A percentile compares a stretch with the other conserved stretches of the same genome.
phyloP scores from a whole-genome alignment of 2,113 vertebrate genomes.

The Rhinopomastus cyanomelas region DNA sequence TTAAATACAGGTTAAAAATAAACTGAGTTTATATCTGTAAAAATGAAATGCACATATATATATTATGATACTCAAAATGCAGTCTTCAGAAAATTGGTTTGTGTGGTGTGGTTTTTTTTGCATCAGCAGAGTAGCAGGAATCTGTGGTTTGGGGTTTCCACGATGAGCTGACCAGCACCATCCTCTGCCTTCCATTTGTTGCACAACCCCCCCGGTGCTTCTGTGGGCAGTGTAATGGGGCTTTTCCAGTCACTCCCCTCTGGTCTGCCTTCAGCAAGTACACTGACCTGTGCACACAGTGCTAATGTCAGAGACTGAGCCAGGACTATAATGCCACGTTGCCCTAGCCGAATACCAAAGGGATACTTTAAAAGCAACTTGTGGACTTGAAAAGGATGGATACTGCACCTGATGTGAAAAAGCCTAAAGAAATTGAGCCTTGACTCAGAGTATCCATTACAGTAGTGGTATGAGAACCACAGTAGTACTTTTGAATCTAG shows the following conservation, averaged over 20 bases:
- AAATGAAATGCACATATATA: conserved; percentile 78
- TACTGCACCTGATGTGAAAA: neutral
- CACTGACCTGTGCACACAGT: neutral
- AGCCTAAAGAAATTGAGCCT: neutral
- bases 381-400: neutral
- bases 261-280: neutral
- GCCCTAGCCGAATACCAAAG: neutral
- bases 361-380: neutral
- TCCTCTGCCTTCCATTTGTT: conserved; percentile 9
- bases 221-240: neutral
- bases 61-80: conserved; percentile 83
- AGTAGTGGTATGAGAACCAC: neutral
- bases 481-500: neutral
- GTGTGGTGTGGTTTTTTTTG: conserved; percentile 78
- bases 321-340: neutral
- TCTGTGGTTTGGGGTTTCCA: conserved; percentile 26
- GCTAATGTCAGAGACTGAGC: neutral
- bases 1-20: conserved; percentile 77
- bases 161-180: neutral
- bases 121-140: conserved; percentile 53
- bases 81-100: conserved; percentile 77
- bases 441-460: neutral
- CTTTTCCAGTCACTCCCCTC: neutral
- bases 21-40: conserved; percentile 79
- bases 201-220: neutral